Evolutionary conservation across 2,888 invertebrate genomes (phyloP), one percentile per base, ranked within the genome.

Genomic region (Cepaea hortensis): DNA sequence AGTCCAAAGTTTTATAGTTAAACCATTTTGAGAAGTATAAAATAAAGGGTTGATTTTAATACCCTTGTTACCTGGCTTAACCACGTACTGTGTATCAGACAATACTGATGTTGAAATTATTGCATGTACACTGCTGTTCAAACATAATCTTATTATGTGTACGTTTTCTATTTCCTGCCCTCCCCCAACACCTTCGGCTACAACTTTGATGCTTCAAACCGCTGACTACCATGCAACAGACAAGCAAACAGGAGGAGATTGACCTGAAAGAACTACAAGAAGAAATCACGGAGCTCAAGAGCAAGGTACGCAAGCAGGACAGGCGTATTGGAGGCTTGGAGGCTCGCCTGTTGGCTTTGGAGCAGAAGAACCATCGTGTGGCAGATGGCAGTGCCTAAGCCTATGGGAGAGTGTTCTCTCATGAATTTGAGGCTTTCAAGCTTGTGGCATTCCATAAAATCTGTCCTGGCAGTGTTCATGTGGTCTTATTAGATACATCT

Each of bases 231-330:
- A 35, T 23, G 13, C 80, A 80, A 46, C 80, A 85, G 73, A 80
- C 81, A 61, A 70, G 70, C 81, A 85, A 81, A 55, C 80, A 81
- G 35, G 85, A 85, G 35, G 80, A 62, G 35, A 20, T 20, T 48
- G 84, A 84, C 70, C 18, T 81, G 80, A 87, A 80, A 62, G 83
- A 84, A 70, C 23, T 93, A 65, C 81, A 92, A 84, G 90, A 90
- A 73, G 92, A 93, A 75, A 84, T 93, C 62, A 90, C 89, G 84
- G 89, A 90, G 68, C 88, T 93, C 84, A 92, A 91, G 88, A 87
- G 90, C 65, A 90, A 88, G 9, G 90, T 93, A 23, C 91, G 90
- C 81, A 84, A 88, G 18, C 93, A 93, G 86, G 92, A 93, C 83
- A 89, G 90, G 81, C 90, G 88, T 76, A 93, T 93, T 75, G 88